Base-by-base conservation (phyloP, 2,113 vertebrate species). In the Dryoscopus gambensis region DNA sequence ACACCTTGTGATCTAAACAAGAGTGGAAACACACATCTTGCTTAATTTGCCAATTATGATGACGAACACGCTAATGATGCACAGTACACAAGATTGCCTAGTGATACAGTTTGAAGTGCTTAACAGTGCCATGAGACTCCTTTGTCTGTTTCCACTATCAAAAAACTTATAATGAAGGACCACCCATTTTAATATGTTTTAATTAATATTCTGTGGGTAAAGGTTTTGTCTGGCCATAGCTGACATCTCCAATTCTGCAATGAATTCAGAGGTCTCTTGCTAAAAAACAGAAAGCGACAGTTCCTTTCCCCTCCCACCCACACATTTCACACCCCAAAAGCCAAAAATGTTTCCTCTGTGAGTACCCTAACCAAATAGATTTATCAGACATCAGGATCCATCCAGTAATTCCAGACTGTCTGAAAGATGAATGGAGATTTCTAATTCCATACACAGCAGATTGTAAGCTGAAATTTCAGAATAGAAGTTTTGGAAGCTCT, bases 31-130 rank as follows among this genome's bases (percentile, higher is more conserved):
- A 28, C 5, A 55, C 4, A n/a, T 11, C 18, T 60, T 49, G 28
- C 15, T 65, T 30, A 16, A 49, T 44, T 71, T 39, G 10, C 13
- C 55, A 18, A 3, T 39, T 53, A 17, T 1, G 4, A 30, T 16
- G 24, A 44, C 3, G 2, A 7, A n/a, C 3, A 2, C 1, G 1
- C 18, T 35, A 24, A 10, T 11, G 53, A 53, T 28, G 15, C 25
- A 30, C 7, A 7, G 20, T 25, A 10, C 56, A 33, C 14, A 35
- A 20, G 24, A 39, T 13, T 42, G 21, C 8, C n/a, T 5, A 20
- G 18, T 13, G 46, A 35, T 11, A n/a, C 21, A 64, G 7, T 35
- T 24, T 47, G 25, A 74, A 31, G 40, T 27, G 14, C 12, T 35
- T 37, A 37, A 15, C 19, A 44, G 24, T 50, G 42, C 14, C 11